Base-by-base conservation (phyloP, 2,888 invertebrate species). In the Drosophila buzzatii region DNA sequence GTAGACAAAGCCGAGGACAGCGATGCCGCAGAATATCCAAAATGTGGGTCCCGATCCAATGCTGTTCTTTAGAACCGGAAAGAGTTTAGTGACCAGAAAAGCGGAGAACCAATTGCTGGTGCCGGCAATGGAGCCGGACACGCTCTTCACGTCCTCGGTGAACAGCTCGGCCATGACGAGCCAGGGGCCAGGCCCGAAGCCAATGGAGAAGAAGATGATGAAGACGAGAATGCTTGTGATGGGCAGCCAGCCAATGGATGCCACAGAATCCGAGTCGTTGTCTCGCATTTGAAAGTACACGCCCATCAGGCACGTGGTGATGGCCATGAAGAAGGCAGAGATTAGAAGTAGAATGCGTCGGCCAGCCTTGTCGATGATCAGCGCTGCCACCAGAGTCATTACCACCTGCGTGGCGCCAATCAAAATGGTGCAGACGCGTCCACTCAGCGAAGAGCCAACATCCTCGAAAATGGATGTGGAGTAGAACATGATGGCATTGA, bases 401-500 rank as follows among this genome's bases (percentile, higher is more conserved):
- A 85, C 12, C 8, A 97, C 96, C 93, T 97, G 97, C 63, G 97
- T 96, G 0, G 94, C 94, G 5, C 97, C 98, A 39, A 98, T 95
- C 39, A 97, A 94, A 14, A 98, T 96, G 0, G 97, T 95, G 0
- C 96, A 95, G 0, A 94, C 85, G 31, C 94, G 94, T 0, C 95
- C 92, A 3, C 94, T 92, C 10, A 97, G 92, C 0, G 73, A 81
- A 1, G 90, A 73, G 1, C 91, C 87, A 0, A 89, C 91, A 1
- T 80, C 94, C 53, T 93, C 89, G 92, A 98, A 98, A 59, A 98
- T 98, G 0, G 94, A 92, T 0, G 95, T 94, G 0, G 96, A 95
- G 82, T 97, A 97, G 91, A 97, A 96, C 71, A 97, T 96, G 2
- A 97, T 96, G 1, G 96, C 96, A 88, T 97, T 97, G 57, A 97